Conservation (phyloP, 2,113 vertebrate species). For the Ceyx melanurus region DNA sequence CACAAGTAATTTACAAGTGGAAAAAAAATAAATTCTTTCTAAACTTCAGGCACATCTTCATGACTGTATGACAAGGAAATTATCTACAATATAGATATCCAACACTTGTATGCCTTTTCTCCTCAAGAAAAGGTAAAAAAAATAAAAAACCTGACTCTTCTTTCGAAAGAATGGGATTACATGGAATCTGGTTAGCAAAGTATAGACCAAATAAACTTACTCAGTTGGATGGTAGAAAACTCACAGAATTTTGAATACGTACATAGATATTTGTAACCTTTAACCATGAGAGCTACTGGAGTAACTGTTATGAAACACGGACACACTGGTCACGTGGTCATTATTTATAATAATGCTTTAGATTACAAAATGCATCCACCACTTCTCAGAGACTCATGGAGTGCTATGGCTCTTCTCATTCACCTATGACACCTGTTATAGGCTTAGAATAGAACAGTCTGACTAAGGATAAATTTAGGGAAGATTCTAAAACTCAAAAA, state of each 20-base stretch:
- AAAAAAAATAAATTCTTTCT: background rate
- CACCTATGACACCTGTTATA: background rate
- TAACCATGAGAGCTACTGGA: background rate
- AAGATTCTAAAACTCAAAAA: background rate
- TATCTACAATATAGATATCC: background rate
- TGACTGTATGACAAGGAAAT: background rate
- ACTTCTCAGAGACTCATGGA: background rate
- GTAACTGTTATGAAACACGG: background rate
- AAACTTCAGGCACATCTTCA: background rate
- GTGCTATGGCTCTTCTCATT: background rate
- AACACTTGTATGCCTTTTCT: background rate
- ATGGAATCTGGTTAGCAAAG: background rate
- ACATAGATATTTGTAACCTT: background rate
- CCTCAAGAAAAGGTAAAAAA: background rate
- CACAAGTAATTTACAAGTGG: background rate
- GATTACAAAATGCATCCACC: background rate
- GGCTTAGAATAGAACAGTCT: background rate
- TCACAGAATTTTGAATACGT: background rate
- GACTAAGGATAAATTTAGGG: background rate
- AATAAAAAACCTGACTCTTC: background rate
- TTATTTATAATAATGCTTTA: background rate
- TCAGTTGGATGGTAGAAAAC: background rate
- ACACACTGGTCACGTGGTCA: background rate
- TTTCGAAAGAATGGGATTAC: background rate
- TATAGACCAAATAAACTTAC: background rate